phyloP scores from a whole-genome alignment of 2,113 vertebrate species.

The Crotalus tigris region DNA sequence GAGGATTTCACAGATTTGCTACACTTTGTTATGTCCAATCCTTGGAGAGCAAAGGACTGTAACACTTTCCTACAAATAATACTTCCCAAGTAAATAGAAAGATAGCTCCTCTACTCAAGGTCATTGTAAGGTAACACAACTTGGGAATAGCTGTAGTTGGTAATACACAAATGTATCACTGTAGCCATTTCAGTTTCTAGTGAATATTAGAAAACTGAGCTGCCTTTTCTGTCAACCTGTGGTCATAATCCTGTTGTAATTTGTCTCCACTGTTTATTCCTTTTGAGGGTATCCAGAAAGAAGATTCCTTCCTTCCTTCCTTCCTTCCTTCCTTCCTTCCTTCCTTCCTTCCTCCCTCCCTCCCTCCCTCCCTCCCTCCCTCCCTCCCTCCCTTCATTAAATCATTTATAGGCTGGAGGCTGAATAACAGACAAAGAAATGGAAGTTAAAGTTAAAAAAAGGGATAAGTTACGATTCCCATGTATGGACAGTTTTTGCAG shows the following conservation, averaged over 20 bases:
- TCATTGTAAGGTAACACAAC: background rate
- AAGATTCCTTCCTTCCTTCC: background rate
- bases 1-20: background rate
- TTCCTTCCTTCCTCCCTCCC: too few species aligned
- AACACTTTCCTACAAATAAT: background rate
- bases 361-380: too few species aligned
- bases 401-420: background rate
- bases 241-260: background rate
- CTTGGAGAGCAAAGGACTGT: background rate
- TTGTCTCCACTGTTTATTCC: background rate
- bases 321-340: accelerated
- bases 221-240: background rate
- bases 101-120: background rate
- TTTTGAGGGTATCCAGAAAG: background rate
- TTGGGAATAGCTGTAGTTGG: background rate
- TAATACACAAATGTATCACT: background rate
- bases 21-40: background rate
- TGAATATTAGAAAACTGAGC: background rate
- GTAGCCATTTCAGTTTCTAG: background rate
- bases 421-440: background rate
- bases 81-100: background rate
- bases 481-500: background rate
- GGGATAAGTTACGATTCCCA: background rate
- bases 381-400: too few species aligned
- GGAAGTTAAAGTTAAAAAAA: background rate